These are phyloP conservation scores for Diuraphis noxia DNA, from an alignment of 1,140 invertebrate genomes.

Conservation along the genomic window DNA sequence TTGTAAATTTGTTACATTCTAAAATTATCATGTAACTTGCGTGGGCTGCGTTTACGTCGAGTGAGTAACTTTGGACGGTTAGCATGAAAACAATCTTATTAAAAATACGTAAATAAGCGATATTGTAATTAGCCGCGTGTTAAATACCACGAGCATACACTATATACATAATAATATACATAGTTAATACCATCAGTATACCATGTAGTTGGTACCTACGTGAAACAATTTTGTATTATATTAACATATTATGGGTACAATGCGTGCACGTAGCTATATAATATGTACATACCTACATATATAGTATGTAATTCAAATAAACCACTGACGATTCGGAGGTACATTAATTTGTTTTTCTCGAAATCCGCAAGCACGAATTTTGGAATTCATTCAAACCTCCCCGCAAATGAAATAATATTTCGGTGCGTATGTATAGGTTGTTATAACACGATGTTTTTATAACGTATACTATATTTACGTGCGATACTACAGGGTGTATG, in stretches of 20 bases:
- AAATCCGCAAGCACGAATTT: neutral
- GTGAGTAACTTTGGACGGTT: neutral
- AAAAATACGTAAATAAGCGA: neutral
- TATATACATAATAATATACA: neutral
- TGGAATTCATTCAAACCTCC: neutral
- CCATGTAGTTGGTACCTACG: neutral
- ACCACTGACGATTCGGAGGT: neutral
- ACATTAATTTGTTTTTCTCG: neutral
- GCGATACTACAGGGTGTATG: neutral
- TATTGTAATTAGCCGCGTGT: neutral
- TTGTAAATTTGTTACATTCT: neutral
- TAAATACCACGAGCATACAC: neutral
- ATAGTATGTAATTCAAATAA: neutral
- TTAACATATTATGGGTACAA: neutral
- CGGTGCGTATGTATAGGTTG: neutral
- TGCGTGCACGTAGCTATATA: neutral
- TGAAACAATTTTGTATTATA: slow-evolving; percentile 4
- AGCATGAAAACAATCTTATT: neutral
- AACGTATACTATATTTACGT: neutral
- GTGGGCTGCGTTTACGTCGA: neutral
- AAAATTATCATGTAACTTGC: slow-evolving; percentile 14
- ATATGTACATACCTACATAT: neutral
- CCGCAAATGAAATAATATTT: neutral
- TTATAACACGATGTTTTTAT: neutral
- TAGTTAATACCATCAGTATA: neutral